Conservation (phyloP, 2,113 vertebrate genomes). For the Bolborhynchus lineola region DNA sequence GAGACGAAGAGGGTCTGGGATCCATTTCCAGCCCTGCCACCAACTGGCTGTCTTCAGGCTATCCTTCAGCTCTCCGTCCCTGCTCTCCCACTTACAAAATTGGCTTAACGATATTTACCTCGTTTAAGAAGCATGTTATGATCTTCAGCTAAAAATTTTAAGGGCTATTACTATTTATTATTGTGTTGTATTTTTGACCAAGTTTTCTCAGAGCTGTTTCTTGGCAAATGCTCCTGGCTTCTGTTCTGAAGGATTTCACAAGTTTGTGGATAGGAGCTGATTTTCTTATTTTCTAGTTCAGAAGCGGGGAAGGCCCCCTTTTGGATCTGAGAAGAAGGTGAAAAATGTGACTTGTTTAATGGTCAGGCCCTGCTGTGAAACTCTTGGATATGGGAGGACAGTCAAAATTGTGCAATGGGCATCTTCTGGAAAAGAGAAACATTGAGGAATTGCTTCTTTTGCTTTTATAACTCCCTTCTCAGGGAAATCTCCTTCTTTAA, state of each 20-base stretch:
- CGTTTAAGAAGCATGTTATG: neutral
- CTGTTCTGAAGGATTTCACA: neutral
- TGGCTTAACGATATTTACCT: neutral
- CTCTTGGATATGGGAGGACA: neutral
- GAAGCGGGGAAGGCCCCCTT: neutral
- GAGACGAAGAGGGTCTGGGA: neutral
- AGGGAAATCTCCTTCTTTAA: neutral
- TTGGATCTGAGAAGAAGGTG: neutral
- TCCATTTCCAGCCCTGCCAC: slow-evolving; percentile 14
- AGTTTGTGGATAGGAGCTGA: neutral
- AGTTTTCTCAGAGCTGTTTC: neutral
- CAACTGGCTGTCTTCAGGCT: neutral
- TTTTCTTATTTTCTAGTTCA: neutral
- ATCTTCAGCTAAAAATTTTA: neutral
- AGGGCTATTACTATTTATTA: slow-evolving; percentile 7
- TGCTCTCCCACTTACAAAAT: neutral
- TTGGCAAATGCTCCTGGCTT: neutral
- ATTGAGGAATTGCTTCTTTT: neutral
- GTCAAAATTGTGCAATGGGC: neutral
- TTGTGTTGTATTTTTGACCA: neutral
- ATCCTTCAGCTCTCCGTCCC: neutral
- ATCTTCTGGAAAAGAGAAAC: neutral
- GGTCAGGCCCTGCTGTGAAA: neutral
- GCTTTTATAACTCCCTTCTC: neutral
- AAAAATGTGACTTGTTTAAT: neutral